Conservation (phyloP, 2,888 invertebrate genomes). For the Caenorhabditis sp. region DNA sequence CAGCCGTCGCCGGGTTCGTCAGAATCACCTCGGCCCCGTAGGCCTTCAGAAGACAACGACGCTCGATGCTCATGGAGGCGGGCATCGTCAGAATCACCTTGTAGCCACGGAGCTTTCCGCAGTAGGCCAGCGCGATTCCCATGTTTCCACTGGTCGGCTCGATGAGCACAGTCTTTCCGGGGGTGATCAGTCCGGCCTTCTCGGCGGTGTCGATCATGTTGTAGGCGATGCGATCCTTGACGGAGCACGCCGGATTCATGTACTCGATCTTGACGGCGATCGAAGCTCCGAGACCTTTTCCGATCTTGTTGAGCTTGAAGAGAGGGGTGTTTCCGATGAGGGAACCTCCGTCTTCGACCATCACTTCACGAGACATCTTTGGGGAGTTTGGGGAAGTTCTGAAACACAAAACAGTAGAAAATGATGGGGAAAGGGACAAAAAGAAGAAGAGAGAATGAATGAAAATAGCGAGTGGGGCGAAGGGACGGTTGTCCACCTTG, state of each 20-base stretch:
- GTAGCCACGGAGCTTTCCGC: slow-evolving; percentile 67
- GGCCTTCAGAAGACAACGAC: slow-evolving; percentile 73
- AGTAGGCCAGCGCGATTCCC: slow-evolving; percentile 77
- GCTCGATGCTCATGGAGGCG: slow-evolving; percentile 74
- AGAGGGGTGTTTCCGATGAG: slow-evolving; percentile 75
- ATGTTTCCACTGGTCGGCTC: slow-evolving; percentile 77
- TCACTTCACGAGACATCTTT: slow-evolving; percentile 54
- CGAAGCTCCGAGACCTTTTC: slow-evolving; percentile 66
- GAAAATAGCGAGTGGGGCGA: too few species aligned
- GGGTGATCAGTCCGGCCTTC: slow-evolving; percentile 69
- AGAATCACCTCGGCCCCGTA: slow-evolving; percentile 73
- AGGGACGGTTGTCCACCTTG: too few species aligned
- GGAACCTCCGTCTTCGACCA: slow-evolving; percentile 53
- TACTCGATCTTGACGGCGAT: slow-evolving; percentile 78
- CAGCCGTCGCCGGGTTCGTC: slow-evolving; percentile 72
- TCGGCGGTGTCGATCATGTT: slow-evolving; percentile 76
- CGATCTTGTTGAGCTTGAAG: slow-evolving; percentile 70
- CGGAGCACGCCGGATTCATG: slow-evolving; percentile 76
- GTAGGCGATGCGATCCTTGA: slow-evolving; percentile 77
- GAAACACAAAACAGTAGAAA: too few species aligned
- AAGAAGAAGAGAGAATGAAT: not conserved
- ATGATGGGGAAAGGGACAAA: not conserved
- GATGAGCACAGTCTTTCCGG: slow-evolving; percentile 71
- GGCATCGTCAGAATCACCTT: slow-evolving; percentile 78
- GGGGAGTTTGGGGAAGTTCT: too few species aligned